Base-by-base conservation (phyloP, 2,113 vertebrate species). In the Podarcis muralis region DNA sequence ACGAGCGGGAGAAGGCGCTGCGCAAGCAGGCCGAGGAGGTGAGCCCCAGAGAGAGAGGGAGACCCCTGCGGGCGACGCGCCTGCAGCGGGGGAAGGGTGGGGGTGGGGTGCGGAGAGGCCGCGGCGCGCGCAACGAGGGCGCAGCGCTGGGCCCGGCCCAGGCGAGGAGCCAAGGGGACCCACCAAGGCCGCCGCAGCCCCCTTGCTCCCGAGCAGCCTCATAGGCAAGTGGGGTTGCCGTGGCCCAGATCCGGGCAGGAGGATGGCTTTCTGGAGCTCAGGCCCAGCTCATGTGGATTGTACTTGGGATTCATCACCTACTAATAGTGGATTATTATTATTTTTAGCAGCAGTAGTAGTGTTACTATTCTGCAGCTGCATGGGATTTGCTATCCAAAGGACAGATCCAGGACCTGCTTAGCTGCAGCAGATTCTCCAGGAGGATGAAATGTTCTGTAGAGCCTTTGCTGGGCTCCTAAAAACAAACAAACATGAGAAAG, bases 21-120 rank as follows among this genome's bases (percentile, higher is more conserved):
- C 96, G 98, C 89, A 98, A 98, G 94, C 98, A 98, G 96, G 98
- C 97, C 16, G 98, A 98, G 96, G 98, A 98, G 98, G 98, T 98
- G 95, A 91, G 95, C 82, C 76, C 48, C 37, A 84, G 59, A 59
- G 69, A 2, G 15, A 11, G 30, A 1, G 37, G 65, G 65, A n/a
- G 78, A 13, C 5, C 76, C 71, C 27, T 23, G 25, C 69, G 69
- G 69, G 69, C 20, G 22, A 25, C 25, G 65, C 65, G 65, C 18
- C 65, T 25, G 65, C 65, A 18, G 68, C 20, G 9, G 68, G 68
- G 11, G 68, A 2, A 23, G 68, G 68, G 23, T 9, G 69, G 69
- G 30, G 20, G 66, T 6, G 22, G 22, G 25, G 66, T 3, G 59
- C 13, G 59, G 59, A 62, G 59, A 62, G 59, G 59, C 69, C 13